phyloP scores from a whole-genome alignment of 1,140 invertebrate genomes.

The Mactra quadrangularis region DNA sequence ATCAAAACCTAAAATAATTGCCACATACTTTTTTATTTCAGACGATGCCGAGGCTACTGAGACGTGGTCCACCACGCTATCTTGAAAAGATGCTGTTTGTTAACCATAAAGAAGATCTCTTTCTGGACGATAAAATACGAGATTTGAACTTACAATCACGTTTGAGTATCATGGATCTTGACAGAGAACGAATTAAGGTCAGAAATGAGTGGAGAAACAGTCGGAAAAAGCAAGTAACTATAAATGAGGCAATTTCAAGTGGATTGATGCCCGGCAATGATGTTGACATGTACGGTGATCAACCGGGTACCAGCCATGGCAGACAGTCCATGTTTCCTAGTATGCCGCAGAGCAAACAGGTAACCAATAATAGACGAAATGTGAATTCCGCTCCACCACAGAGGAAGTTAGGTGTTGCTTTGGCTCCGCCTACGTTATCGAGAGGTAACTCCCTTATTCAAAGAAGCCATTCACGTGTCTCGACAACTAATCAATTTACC shows the following conservation, averaged over 20 bases:
- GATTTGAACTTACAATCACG: constrained; percentile 65
- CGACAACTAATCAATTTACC: constrained; percentile 41
- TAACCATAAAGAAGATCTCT: constrained; percentile 73
- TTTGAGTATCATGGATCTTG: constrained; percentile 68
- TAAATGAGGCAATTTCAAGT: constrained; percentile 57
- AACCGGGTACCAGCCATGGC: neutral
- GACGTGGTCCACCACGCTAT: constrained; percentile 64
- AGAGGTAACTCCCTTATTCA: constrained; percentile 33
- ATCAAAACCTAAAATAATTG: too few relatives aligned
- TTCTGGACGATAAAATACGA: constrained; percentile 63
- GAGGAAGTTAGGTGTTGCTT: constrained; percentile 25
- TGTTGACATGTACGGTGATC: neutral
- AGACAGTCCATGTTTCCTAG: neutral
- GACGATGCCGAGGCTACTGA: constrained; percentile 41
- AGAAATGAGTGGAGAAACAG: constrained; percentile 69
- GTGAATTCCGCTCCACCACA: constrained; percentile 30
- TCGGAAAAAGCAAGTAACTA: constrained; percentile 64
- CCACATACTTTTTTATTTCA: too few relatives aligned
- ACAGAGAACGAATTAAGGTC: constrained; percentile 69
- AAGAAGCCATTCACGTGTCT: neutral
- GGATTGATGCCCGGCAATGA: constrained; percentile 21
- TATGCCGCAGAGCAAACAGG: neutral
- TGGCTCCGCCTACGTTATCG: neutral
- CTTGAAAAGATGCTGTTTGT: constrained; percentile 74
- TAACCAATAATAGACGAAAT: neutral